Base-by-base conservation (phyloP, 2,888 invertebrate genomes). In the Brachyptera putata region DNA sequence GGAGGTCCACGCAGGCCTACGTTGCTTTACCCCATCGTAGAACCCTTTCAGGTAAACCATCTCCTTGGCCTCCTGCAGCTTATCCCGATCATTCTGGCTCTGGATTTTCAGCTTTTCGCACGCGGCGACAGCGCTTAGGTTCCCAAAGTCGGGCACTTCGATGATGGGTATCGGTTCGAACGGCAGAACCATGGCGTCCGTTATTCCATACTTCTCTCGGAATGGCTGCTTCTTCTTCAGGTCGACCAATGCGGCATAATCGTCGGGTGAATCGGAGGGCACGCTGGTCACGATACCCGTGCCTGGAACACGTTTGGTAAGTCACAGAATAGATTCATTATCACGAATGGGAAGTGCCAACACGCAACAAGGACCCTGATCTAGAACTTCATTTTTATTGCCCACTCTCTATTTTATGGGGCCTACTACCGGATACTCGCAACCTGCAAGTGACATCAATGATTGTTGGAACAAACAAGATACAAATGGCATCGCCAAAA, bases 281-380 rank as follows among this genome's bases (percentile, higher is more conserved):
- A 99, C 99, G 67, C 95, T 95, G 0, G 96, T 95, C 0, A 99
- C 99, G 34, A 99, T 85, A 1, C 98, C 99, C 0, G 99, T 99
- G 14, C 98, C 53, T 53, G 30, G 3, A n/a, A n/a, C n/a, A n/a
- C n/a, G n/a, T n/a, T n/a, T n/a, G n/a, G n/a, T n/a, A n/a, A n/a
- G n/a, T n/a, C n/a, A n/a, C n/a, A n/a, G n/a, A n/a, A n/a, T n/a
- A n/a, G n/a, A n/a, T n/a, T n/a, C n/a, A n/a, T n/a, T n/a, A n/a
- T n/a, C n/a, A n/a, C n/a, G n/a, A n/a, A n/a, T n/a, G n/a, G n/a
- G n/a, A n/a, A n/a, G n/a, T n/a, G n/a, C n/a, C n/a, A n/a, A n/a
- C n/a, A n/a, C n/a, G n/a, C n/a, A n/a, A n/a, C n/a, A n/a, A n/a
- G n/a, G n/a, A n/a, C n/a, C n/a, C n/a, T n/a, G n/a, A n/a, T n/a